phyloP scores from a whole-genome alignment of 2,888 invertebrate genomes.

The Margaritifera margaritifera region DNA sequence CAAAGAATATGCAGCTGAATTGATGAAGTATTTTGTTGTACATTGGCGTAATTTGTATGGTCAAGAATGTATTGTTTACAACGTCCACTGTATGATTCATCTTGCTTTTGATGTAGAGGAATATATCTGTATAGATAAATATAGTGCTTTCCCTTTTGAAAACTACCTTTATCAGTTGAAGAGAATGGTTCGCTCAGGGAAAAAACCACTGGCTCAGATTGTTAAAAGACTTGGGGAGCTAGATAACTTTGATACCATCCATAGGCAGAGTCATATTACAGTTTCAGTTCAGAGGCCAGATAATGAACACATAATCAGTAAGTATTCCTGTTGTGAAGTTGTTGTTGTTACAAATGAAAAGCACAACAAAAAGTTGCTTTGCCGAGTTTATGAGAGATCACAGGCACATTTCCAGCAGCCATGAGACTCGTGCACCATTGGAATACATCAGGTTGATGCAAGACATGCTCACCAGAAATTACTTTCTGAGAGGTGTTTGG shows the following conservation, averaged over 20 bases:
- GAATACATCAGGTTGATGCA: neutral
- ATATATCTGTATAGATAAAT: constrained; percentile 16
- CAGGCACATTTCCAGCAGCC: constrained; percentile 2
- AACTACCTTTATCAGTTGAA: constrained; percentile 22
- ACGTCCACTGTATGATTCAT: too few relatives aligned
- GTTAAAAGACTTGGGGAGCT: constrained; percentile 7
- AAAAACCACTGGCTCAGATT: too few relatives aligned
- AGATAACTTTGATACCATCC: neutral
- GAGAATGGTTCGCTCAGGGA: constrained; percentile 3
- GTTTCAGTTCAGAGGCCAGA: constrained; percentile 3
- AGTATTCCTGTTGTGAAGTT: constrained; percentile 9
- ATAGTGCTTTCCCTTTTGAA: constrained; percentile 23
- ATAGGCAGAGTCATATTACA: neutral
- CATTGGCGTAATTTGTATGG: constrained; percentile 52
- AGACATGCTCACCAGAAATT: neutral
- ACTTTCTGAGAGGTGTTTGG: too few relatives aligned
- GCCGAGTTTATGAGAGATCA: neutral
- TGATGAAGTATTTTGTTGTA: constrained; percentile 48
- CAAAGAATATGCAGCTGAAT: too few relatives aligned
- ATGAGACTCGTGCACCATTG: constrained; percentile 2
- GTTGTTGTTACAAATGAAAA: neutral
- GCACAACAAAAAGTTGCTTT: neutral
- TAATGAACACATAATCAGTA: constrained; percentile 2
- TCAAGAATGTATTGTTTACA: too few relatives aligned
- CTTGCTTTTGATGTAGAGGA: constrained; percentile 9